Evolutionary conservation across 2,797 vertebrate genomes (phyloP).

Genomic region (Enteromius treurensis): DNA sequence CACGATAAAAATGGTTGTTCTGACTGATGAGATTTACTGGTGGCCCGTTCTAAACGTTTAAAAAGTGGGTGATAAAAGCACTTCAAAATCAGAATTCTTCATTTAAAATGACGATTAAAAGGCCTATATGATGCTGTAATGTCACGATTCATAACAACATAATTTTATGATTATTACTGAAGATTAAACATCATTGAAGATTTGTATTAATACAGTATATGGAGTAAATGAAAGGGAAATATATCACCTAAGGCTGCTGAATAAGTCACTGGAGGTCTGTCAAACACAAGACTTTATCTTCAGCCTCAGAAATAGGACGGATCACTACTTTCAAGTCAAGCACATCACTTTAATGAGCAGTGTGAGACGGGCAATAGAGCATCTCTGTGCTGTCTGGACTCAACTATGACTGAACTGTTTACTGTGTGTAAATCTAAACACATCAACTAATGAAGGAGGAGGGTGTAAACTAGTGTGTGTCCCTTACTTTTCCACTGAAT

Average conservation of each 20-base stretch:
- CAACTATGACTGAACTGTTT: slow-evolving; percentile 29
- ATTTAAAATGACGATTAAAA: too few species aligned
- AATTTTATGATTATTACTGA: neutral
- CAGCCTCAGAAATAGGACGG: slow-evolving; percentile 20
- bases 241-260: neutral
- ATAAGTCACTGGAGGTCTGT: neutral
- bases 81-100: too few species aligned
- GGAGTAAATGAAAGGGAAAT: neutral
- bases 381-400: slow-evolving; percentile 20
- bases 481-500: slow-evolving; percentile 64
- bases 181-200: neutral
- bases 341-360: slow-evolving; percentile 46
- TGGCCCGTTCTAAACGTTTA: neutral
- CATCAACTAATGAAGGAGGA: slow-evolving; percentile 20
- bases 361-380: slow-evolving; percentile 9
- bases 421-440: slow-evolving; percentile 35
- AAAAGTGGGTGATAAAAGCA: neutral
- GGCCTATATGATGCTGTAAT: neutral
- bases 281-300: slow-evolving; percentile 8
- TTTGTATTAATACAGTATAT: neutral
- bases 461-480: slow-evolving; percentile 17
- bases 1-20: neutral
- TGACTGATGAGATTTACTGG: neutral
- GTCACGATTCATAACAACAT: neutral
- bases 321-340: slow-evolving; percentile 24